A percentile compares a stretch with the other conserved stretches of the same genome.
Evolutionary conservation across 2,888 invertebrate species (phyloP).

Genomic region (Cephus nigrinus): DNA sequence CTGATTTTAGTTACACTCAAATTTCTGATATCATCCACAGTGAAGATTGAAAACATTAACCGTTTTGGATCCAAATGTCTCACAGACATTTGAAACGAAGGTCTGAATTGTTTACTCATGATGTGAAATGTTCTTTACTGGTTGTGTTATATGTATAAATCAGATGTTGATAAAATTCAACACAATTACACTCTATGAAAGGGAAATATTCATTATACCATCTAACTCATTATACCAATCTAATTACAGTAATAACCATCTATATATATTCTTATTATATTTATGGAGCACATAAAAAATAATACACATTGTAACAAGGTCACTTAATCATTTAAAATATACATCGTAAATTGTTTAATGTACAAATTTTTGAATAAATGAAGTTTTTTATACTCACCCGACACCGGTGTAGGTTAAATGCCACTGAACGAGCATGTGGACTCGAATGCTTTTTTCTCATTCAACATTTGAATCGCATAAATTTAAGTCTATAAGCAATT

Average conservation of each 20-base stretch:
- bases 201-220: background rate
- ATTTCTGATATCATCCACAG: conserved; percentile 79
- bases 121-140: background rate
- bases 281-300: background rate
- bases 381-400: background rate
- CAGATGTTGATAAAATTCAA: background rate
- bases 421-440: background rate
- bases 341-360: background rate
- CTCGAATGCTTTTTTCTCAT: background rate
- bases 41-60: conserved; percentile 78
- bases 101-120: background rate
- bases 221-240: background rate
- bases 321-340: background rate
- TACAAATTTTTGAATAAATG: background rate
- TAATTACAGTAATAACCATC: background rate
- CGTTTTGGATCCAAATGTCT: conserved; percentile 53
- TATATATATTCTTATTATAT: background rate
- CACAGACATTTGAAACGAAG: conserved; percentile 19
- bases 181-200: background rate
- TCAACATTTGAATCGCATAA: background rate
- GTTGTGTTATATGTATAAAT: background rate
- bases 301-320: background rate
- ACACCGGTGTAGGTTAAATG: background rate
- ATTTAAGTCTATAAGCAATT: background rate
- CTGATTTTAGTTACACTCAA: conserved; percentile 85